Conservation (phyloP, 2,888 invertebrate species). For the Amblyjoppa fuscipennis region DNA sequence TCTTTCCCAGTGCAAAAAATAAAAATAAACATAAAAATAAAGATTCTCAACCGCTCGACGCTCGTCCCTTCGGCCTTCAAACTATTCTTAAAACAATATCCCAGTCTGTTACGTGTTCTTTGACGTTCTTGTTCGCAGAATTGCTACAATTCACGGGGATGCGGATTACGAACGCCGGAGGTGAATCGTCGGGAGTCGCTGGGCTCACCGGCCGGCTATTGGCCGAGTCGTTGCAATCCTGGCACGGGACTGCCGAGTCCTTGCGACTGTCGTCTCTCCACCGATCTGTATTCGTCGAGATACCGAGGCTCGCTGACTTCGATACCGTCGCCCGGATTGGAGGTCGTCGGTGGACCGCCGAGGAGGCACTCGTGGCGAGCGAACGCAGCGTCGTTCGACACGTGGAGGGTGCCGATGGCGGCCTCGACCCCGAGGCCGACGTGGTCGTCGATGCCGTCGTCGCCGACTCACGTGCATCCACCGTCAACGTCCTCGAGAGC, state of each 20-base stretch:
- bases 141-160: slow-evolving; percentile 79
- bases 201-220: slow-evolving; percentile 79
- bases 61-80: neutral
- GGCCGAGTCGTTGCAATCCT: slow-evolving; percentile 78
- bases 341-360: slow-evolving; percentile 79
- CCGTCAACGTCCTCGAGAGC: slow-evolving; percentile 75
- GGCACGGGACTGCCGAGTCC: slow-evolving; percentile 81
- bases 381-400: slow-evolving; percentile 82
- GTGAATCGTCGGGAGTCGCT: slow-evolving; percentile 82
- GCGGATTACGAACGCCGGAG: slow-evolving; percentile 82
- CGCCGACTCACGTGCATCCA: slow-evolving; percentile 85
- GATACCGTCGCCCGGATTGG: slow-evolving; percentile 82
- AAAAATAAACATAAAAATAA: no score
- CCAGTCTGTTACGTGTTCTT: neutral
- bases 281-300: slow-evolving; percentile 81
- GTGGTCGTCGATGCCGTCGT: slow-evolving; percentile 86
- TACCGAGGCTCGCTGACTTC: slow-evolving; percentile 84
- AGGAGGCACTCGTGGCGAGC: slow-evolving; percentile 84
- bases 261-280: slow-evolving; percentile 82
- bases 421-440: slow-evolving; percentile 80
- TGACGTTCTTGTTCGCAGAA: slow-evolving; percentile 71
- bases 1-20: no score
- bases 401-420: slow-evolving; percentile 79
- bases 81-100: neutral
- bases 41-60: no score